A percentile compares a stretch with the other conserved stretches of the same genome.
These are phyloP conservation scores for Erebia ligea DNA, from an alignment of 2,888 invertebrate genomes.

Conservation along the genomic window DNA sequence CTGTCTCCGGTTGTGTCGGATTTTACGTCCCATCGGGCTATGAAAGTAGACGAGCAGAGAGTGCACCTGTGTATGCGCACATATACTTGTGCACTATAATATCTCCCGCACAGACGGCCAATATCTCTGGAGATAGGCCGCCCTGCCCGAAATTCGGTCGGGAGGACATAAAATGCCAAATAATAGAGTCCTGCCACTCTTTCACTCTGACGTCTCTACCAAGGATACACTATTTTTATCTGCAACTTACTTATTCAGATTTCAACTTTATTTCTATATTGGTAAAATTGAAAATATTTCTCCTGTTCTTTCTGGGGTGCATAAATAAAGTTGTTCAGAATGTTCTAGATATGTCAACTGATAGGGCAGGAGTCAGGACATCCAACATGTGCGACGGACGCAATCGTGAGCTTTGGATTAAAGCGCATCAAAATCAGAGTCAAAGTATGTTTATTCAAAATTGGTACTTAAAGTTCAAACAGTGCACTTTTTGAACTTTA, in stretches of 20 bases:
- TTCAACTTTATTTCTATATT: background rate
- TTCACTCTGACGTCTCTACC: background rate
- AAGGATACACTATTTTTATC: background rate
- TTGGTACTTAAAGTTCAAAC: too few species aligned
- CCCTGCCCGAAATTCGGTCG: too few species aligned
- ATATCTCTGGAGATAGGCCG: too few species aligned
- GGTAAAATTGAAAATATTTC: background rate
- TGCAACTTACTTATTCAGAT: background rate
- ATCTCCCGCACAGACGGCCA: too few species aligned
- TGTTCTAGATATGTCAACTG: conserved; percentile 8
- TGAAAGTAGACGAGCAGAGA: too few species aligned
- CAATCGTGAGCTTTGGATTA: conserved; percentile 4
- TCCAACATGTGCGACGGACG: background rate
- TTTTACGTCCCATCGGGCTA: too few species aligned
- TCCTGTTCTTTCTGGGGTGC: background rate
- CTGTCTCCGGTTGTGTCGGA: too few species aligned
- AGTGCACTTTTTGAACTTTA: too few species aligned
- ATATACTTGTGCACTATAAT: too few species aligned
- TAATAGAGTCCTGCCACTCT: background rate
- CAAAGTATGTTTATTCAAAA: background rate
- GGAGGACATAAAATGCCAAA: background rate
- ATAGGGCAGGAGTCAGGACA: background rate
- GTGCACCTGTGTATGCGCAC: too few species aligned
- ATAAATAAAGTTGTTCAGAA: background rate
- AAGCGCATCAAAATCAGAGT: background rate